These are phyloP conservation scores for Geotrypetes seraphini DNA, from an alignment of 2,797 vertebrate species.

Conservation along the genomic window DNA sequence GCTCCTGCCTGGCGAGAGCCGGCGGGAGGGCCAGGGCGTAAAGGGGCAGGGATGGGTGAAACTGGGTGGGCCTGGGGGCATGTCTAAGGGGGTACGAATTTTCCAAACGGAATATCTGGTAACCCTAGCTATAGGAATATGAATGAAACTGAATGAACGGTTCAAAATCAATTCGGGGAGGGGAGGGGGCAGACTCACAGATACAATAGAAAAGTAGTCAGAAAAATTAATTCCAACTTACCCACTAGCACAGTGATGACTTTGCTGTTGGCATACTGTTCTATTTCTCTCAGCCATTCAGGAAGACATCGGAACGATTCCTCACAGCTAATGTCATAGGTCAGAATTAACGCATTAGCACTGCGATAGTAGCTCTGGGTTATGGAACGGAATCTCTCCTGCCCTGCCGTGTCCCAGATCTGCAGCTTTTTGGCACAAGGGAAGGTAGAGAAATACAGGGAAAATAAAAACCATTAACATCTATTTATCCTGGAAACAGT, in stretches of 20 bases:
- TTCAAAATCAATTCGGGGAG: too few species aligned
- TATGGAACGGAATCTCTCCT: conserved; percentile 97
- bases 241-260: conserved; percentile 97
- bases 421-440: conserved; percentile 64
- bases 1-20: too few species aligned
- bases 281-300: conserved; percentile 95
- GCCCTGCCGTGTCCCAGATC: conserved; percentile 98
- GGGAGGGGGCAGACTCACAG: too few species aligned
- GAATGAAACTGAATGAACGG: too few species aligned
- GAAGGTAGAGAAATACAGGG: background rate
- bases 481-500: background rate
- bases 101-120: too few species aligned
- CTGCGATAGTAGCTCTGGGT: conserved; percentile 98
- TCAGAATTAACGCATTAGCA: conserved; percentile 93
- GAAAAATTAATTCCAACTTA: too few species aligned
- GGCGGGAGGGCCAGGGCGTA: too few species aligned
- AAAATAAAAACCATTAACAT: background rate
- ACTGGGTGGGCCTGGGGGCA: too few species aligned
- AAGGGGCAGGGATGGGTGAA: too few species aligned
- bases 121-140: too few species aligned
- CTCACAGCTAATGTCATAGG: conserved; percentile 97
- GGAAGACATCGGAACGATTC: conserved; percentile 97
- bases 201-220: too few species aligned
- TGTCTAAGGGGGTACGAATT: too few species aligned
- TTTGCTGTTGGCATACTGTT: conserved; percentile 96